A percentile compares a stretch with the other conserved stretches of the same genome.
Conservation (phyloP, 2,113 vertebrate genomes). For the Antennarius striatus region DNA sequence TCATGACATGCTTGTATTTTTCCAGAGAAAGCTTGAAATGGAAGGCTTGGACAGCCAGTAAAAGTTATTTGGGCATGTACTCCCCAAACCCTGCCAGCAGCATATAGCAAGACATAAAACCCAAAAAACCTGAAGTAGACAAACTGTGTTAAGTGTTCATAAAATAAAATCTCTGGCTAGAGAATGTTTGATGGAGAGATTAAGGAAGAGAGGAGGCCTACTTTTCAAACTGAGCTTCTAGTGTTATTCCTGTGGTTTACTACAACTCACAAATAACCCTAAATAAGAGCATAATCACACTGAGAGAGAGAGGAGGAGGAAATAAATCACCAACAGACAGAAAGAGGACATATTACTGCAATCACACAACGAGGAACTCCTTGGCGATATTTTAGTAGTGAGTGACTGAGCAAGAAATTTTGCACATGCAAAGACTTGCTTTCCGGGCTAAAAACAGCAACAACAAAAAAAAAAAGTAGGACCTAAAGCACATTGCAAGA, state of each 20-base stretch:
- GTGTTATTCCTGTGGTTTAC: conserved; percentile 26
- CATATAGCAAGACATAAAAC: conserved; percentile 48
- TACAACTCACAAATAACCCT: conserved; percentile 5
- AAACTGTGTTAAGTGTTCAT: conserved; percentile 56
- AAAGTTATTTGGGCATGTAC: conserved; percentile 54
- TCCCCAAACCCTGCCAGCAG: conserved; percentile 37
- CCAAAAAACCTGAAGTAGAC: conserved; percentile 54
- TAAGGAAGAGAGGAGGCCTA: conserved; percentile 14
- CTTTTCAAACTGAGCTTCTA: conserved; percentile 2
- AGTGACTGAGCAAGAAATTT: not conserved
- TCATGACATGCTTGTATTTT: conserved; percentile 61
- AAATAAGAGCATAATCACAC: conserved; percentile 9
- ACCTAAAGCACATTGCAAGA: no score
- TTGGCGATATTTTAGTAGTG: not conserved
- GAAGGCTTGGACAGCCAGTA: conserved; percentile 40
- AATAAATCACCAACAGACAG: not conserved
- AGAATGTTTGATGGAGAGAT: conserved; percentile 36
- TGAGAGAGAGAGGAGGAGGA: not conserved
- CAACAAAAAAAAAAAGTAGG: not conserved
- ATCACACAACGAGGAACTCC: conserved; percentile 7
- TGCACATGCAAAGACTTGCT: conserved; percentile 16
- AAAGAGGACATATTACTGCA: not conserved
- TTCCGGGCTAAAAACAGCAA: conserved; percentile 1
- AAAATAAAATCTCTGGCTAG: no score
- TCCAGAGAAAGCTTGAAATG: conserved; percentile 52